Conservation (phyloP, 2,113 vertebrate genomes). For the Dissostichus mawsoni region DNA sequence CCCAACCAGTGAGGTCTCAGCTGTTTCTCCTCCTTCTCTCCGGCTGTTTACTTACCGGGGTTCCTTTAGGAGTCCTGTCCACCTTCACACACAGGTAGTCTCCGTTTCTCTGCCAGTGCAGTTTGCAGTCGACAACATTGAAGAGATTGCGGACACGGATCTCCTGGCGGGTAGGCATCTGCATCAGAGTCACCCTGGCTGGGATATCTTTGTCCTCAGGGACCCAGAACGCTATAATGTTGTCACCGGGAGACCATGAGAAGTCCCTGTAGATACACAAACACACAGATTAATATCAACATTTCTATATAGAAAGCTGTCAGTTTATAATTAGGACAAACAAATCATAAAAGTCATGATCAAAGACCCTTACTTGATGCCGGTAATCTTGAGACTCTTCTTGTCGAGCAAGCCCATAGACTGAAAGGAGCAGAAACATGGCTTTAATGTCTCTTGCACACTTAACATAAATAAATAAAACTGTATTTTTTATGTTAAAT, state of each 20-base stretch:
- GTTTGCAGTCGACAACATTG: conserved; percentile 97
- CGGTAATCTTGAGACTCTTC: conserved; percentile 97
- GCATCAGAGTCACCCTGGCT: conserved; percentile 97
- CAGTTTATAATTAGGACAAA: neutral
- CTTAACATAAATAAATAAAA: neutral
- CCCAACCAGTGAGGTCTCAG: neutral
- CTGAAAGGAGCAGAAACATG: conserved; percentile 73
- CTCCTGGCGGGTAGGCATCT: conserved; percentile 94
- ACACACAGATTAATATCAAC: conserved; percentile 6
- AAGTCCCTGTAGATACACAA: conserved; percentile 88
- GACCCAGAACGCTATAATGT: conserved; percentile 99
- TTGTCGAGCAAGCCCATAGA: conserved; percentile 99
- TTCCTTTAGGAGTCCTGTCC: conserved; percentile 96
- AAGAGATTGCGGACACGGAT: conserved; percentile 97
- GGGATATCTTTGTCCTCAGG: conserved; percentile 99
- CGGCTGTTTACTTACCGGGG: conserved; percentile 83
- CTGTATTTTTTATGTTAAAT: neutral
- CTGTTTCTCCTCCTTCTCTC: rapidly evolving
- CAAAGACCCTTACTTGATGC: conserved; percentile 91
- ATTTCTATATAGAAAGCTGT: neutral
- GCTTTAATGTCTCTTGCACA: conserved; percentile 7
- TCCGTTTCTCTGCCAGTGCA: conserved; percentile 98
- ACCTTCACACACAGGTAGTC: conserved; percentile 99
- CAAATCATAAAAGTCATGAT: neutral
- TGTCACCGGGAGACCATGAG: conserved; percentile 98